A percentile compares a stretch with the other conserved stretches of the same genome.
Evolutionary conservation across 2,797 vertebrate genomes (phyloP).

Genomic region (Emydoidea blandingii): DNA sequence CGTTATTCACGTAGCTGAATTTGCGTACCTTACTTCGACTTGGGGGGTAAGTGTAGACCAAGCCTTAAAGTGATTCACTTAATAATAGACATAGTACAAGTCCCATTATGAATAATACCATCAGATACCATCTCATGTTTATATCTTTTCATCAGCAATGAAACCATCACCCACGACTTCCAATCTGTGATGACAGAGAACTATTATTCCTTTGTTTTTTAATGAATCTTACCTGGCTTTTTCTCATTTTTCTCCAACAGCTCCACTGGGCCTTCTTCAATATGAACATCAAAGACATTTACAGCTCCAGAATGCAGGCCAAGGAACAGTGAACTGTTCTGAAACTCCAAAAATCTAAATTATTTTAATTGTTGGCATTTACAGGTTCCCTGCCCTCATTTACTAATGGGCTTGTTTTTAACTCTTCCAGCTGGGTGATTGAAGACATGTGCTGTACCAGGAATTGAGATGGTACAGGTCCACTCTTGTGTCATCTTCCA

Average conservation of each 20-base stretch:
- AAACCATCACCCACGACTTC: not conserved
- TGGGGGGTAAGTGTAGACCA: too few relatives aligned
- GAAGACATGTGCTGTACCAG: not conserved
- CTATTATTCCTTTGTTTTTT: not conserved
- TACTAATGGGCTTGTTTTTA: not conserved
- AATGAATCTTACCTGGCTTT: not conserved
- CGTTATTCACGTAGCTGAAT: too few relatives aligned
- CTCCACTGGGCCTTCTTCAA: not conserved
- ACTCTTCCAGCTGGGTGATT: not conserved
- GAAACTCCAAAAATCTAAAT: not conserved
- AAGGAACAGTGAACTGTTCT: constrained; percentile 43
- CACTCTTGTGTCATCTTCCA: not conserved
- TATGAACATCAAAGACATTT: constrained; percentile 11
- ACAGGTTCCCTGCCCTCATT: not conserved
- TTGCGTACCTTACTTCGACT: too few relatives aligned
- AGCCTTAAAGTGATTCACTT: not conserved
- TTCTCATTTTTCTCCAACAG: not conserved
- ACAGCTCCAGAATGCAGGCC: constrained; percentile 32
- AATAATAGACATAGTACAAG: not conserved
- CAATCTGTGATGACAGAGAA: not conserved
- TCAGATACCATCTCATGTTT: not conserved
- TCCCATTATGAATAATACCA: constrained; percentile 8
- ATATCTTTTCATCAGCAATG: not conserved
- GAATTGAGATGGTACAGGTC: not conserved
- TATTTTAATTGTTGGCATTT: not conserved